phyloP scores from a whole-genome alignment of 2,113 vertebrate species.

The Sinocyclocheilus anophthalmus region DNA sequence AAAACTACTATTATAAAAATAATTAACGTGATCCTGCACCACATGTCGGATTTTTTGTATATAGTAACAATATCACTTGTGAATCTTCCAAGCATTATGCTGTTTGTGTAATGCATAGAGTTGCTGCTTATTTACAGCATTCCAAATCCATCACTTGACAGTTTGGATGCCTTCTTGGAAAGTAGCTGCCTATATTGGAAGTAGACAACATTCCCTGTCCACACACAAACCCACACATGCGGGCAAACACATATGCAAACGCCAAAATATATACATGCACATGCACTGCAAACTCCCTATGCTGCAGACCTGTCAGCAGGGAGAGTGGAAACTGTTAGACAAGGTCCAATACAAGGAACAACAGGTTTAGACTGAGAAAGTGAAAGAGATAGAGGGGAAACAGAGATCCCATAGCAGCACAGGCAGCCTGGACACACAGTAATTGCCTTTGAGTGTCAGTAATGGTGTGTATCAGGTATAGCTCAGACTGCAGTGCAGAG shows the following conservation, averaged over 20 bases:
- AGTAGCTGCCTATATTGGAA: background rate
- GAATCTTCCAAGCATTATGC: background rate
- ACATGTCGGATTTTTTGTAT: background rate
- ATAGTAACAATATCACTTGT: background rate
- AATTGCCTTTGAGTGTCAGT: constrained; percentile 46
- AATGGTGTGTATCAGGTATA: constrained; percentile 45
- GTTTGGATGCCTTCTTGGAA: background rate
- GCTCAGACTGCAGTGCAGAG: constrained; percentile 27
- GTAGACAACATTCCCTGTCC: constrained; percentile 1
- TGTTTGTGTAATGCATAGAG: background rate
- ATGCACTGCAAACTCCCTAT: constrained; percentile 33
- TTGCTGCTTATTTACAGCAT: background rate
- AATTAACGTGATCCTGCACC: background rate
- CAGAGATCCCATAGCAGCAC: background rate
- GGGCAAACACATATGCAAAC: constrained; percentile 47
- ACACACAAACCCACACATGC: constrained; percentile 47
- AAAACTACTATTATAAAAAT: background rate
- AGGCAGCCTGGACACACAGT: constrained; percentile 37
- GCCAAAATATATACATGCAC: constrained; percentile 25
- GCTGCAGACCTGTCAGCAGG: constrained; percentile 51
- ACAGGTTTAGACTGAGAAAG: constrained; percentile 27
- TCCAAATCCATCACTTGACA: background rate
- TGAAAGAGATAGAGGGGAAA: constrained; percentile 3
- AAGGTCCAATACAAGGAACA: constrained; percentile 46
- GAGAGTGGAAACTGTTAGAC: constrained; percentile 49